A percentile compares a stretch with the other conserved stretches of the same genome.
Evolutionary conservation across 1,140 invertebrate genomes (phyloP).

Genomic region (Drosophila saltans): DNA sequence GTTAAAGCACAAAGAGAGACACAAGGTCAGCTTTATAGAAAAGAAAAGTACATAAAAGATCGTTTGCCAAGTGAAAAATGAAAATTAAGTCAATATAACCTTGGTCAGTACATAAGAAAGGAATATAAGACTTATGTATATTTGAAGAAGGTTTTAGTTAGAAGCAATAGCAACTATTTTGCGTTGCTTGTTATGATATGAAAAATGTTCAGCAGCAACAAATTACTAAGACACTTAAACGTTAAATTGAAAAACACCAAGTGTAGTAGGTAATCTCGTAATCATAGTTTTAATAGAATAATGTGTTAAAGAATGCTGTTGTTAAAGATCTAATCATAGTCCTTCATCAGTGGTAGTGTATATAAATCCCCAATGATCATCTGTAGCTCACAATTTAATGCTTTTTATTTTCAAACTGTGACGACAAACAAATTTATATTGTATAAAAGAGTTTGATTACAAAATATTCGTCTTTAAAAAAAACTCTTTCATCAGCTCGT

Average conservation of each 20-base stretch:
- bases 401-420: too few relatives aligned
- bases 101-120: neutral
- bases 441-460: neutral
- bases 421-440: too few relatives aligned
- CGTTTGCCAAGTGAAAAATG: conserved; percentile 6
- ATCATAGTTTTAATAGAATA: too few relatives aligned
- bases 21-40: conserved; percentile 14
- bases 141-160: neutral
- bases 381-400: too few relatives aligned
- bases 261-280: too few relatives aligned
- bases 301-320: too few relatives aligned
- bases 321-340: too few relatives aligned
- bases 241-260: too few relatives aligned
- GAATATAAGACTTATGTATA: neutral
- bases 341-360: too few relatives aligned
- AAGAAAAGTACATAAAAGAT: conserved; percentile 35
- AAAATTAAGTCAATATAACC: neutral
- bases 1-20: conserved; percentile 4
- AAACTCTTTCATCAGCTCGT: neutral
- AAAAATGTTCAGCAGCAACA: too few relatives aligned
- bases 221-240: too few relatives aligned
- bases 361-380: too few relatives aligned
- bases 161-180: neutral
- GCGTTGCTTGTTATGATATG: neutral
- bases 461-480: neutral